phyloP scores from a whole-genome alignment of 2,888 invertebrate genomes.

The Dascillus cervinus region DNA sequence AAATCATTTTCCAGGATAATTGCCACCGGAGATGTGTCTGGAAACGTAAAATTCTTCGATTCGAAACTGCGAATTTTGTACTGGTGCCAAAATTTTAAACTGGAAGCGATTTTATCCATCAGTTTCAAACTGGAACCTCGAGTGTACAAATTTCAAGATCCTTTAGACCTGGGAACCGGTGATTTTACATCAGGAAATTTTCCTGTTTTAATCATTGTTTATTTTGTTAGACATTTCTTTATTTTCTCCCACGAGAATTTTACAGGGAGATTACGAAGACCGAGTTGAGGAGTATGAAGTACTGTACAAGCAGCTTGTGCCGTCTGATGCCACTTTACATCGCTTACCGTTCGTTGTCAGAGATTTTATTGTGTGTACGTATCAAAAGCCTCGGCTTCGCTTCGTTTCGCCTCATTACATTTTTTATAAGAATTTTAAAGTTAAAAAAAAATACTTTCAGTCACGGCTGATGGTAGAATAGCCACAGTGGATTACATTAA shows the following conservation, averaged over 20 bases:
- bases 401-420: too few species aligned
- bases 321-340: slow-evolving; percentile 46
- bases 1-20: slow-evolving; percentile 27
- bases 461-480: slow-evolving; percentile 43
- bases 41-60: slow-evolving; percentile 52
- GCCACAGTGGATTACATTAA: slow-evolving; percentile 46
- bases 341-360: slow-evolving; percentile 46
- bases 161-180: slow-evolving; percentile 16
- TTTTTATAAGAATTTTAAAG: too few species aligned
- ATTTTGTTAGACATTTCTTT: background rate
- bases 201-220: background rate
- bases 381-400: too few species aligned
- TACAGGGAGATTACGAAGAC: slow-evolving; percentile 24
- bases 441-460: too few species aligned
- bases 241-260: background rate
- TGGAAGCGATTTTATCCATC: slow-evolving; percentile 44
- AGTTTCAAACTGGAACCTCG: slow-evolving; percentile 42
- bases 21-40: slow-evolving; percentile 47
- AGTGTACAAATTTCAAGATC: slow-evolving; percentile 19
- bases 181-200: background rate
- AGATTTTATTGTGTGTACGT: slow-evolving; percentile 52
- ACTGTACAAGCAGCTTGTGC: slow-evolving; percentile 32
- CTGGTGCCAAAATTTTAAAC: slow-evolving; percentile 46
- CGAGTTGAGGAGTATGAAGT: slow-evolving; percentile 29
- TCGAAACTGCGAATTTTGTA: slow-evolving; percentile 47